Conservation (phyloP, 2,888 invertebrate species). For the Xestoiulus laeticollis region DNA sequence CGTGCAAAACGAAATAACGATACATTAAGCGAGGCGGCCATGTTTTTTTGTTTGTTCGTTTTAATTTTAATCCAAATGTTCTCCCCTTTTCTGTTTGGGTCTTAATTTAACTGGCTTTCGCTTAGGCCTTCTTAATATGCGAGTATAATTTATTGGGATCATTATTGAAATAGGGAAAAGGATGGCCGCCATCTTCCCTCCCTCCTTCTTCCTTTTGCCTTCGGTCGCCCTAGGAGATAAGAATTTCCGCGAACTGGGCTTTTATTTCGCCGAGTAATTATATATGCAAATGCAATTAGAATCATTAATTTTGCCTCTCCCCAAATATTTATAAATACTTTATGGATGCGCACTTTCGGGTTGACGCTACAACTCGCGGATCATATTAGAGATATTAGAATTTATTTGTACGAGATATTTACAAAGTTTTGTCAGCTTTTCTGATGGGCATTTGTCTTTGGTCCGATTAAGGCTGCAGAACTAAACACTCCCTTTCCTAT, state of each 20-base stretch:
- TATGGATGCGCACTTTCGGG: background rate
- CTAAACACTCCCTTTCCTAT: too few species aligned
- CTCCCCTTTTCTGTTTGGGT: constrained; percentile 15
- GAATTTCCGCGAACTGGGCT: background rate
- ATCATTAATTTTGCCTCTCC: constrained; percentile 1
- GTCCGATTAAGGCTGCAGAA: too few species aligned
- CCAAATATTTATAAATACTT: background rate
- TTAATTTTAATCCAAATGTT: background rate
- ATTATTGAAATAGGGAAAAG: constrained; percentile 42
- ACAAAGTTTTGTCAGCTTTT: too few species aligned
- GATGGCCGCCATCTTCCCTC: background rate
- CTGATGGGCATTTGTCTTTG: too few species aligned
- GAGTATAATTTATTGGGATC: constrained; percentile 47
- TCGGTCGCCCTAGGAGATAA: constrained; percentile 12
- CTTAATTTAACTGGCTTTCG: constrained; percentile 17
- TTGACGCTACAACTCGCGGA: background rate
- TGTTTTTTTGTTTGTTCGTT: background rate
- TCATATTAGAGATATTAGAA: too few species aligned
- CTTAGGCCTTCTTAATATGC: constrained; percentile 14
- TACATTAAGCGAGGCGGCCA: background rate
- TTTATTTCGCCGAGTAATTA: background rate
- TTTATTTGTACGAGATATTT: too few species aligned
- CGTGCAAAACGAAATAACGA: constrained; percentile 32
- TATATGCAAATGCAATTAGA: constrained; percentile 36
- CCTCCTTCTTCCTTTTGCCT: background rate